phyloP scores from a whole-genome alignment of 2,797 vertebrate genomes.

The Tadarida brasiliensis region DNA sequence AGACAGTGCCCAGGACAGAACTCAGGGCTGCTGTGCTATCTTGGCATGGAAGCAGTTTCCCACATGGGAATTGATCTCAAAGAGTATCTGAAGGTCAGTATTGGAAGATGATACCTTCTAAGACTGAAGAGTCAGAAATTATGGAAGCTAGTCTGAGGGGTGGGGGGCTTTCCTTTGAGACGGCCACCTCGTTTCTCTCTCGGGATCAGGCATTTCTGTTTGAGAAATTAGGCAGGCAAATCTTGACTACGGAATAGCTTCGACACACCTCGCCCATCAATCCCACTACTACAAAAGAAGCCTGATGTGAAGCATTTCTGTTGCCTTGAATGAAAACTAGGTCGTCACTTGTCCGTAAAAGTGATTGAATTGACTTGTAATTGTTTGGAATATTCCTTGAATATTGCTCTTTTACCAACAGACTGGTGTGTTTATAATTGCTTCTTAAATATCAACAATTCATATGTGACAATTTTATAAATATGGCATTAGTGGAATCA shows the following conservation, averaged over 20 bases:
- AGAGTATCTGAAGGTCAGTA: conserved; percentile 74
- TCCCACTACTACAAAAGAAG: conserved; percentile 22
- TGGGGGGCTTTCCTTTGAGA: neutral
- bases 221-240: conserved; percentile 38
- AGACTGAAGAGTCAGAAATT: conserved; percentile 55
- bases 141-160: neutral
- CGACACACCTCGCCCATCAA: neutral
- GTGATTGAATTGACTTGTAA: conserved; percentile 71
- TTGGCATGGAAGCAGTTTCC: conserved; percentile 83
- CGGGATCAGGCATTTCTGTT: conserved; percentile 54
- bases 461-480: conserved; percentile 70
- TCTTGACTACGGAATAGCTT: conserved; percentile 1
- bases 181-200: conserved; percentile 56
- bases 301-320: conserved; percentile 42
- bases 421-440: conserved; percentile 62
- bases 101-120: conserved; percentile 60
- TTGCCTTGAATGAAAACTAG: conserved; percentile 69
- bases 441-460: conserved; percentile 70
- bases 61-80: conserved; percentile 77
- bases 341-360: conserved; percentile 42
- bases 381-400: conserved; percentile 50
- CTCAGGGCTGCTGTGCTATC: conserved; percentile 85
- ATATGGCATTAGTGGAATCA: neutral
- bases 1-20: conserved; percentile 84
- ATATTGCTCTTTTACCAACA: conserved; percentile 68